Evolutionary conservation across 2,113 vertebrate species (phyloP).

Genomic region (Macaca nemestrina): DNA sequence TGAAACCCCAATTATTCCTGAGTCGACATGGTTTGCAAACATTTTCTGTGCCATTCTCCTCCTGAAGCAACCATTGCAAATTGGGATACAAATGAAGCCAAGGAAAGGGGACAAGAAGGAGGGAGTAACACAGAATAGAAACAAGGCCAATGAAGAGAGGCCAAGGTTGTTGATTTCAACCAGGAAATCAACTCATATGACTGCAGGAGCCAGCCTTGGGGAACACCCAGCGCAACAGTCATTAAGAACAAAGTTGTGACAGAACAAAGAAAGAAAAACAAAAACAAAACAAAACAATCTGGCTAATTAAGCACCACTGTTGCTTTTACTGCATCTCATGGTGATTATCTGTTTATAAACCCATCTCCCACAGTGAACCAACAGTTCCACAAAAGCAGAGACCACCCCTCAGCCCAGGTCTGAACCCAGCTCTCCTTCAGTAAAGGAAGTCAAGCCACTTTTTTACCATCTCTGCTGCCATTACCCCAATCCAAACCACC

Average conservation of each 20-base stretch:
- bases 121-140: neutral
- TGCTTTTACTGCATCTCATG: constrained; percentile 46
- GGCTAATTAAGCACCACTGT: constrained; percentile 39
- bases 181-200: constrained; percentile 58
- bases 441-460: neutral
- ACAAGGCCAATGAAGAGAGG: neutral
- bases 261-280: constrained; percentile 63
- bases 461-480: neutral
- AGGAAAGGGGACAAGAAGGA: neutral
- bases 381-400: constrained; percentile 25
- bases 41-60: constrained; percentile 6
- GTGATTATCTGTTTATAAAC: constrained; percentile 61
- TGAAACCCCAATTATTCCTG: constrained; percentile 44
- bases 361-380: constrained; percentile 12
- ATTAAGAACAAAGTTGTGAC: constrained; percentile 62
- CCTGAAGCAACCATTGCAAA: constrained; percentile 44
- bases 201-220: constrained; percentile 24
- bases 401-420: neutral
- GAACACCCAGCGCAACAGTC: constrained; percentile 68
- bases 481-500: neutral
- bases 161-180: constrained; percentile 44
- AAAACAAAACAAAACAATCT: neutral
- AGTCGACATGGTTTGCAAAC: constrained; percentile 7
- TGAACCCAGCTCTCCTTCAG: neutral
- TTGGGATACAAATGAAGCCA: neutral